phyloP scores from a whole-genome alignment of 1,140 invertebrate species.

The Ctenoplectra terminalis region DNA sequence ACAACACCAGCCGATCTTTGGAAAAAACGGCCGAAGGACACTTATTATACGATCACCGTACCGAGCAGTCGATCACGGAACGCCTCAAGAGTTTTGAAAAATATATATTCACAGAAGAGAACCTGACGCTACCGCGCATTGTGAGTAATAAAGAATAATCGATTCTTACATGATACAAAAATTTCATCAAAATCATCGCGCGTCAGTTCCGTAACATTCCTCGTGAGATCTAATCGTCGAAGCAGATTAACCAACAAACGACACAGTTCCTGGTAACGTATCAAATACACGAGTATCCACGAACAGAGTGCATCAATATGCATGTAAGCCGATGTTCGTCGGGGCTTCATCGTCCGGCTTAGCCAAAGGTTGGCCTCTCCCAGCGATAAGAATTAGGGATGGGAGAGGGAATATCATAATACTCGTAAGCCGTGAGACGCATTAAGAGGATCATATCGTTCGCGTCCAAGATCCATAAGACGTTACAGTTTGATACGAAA shows the following conservation, averaged over 20 bases:
- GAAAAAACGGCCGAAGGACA: no score
- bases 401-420: constrained; percentile 76
- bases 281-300: constrained; percentile 72
- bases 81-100: no score
- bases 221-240: background rate
- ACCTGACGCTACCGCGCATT: no score
- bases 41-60: no score
- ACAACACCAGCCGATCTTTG: no score
- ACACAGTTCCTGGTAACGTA: constrained; percentile 15
- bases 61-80: no score
- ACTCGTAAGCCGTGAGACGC: constrained; percentile 74
- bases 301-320: constrained; percentile 74
- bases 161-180: no score
- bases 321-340: constrained; percentile 74
- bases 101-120: no score
- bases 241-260: background rate
- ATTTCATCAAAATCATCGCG: no score
- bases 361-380: constrained; percentile 30
- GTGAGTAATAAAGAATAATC: no score
- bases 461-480: constrained; percentile 70
- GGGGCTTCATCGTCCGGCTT: constrained; percentile 76
- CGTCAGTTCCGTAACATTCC: no score
- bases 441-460: constrained; percentile 82
- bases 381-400: constrained; percentile 3
- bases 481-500: constrained; percentile 69